These are phyloP conservation scores for Cheilosia vulpina DNA, from an alignment of 2,888 invertebrate species.

Conservation along the genomic window DNA sequence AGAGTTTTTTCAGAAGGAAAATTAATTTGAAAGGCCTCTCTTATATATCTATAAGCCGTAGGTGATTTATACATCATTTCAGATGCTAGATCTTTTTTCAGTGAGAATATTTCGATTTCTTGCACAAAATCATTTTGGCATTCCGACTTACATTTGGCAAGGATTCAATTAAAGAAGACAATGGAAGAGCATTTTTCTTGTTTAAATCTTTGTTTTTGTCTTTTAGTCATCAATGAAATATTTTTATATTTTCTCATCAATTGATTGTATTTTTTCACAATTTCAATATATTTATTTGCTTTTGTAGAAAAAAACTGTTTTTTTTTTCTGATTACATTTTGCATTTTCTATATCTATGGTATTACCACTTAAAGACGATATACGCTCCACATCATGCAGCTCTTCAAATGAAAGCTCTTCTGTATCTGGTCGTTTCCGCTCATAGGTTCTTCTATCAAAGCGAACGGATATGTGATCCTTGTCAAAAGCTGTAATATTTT, in stretches of 20 bases:
- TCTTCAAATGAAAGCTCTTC: constrained; percentile 2
- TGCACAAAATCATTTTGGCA: neutral
- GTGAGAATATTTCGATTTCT: neutral
- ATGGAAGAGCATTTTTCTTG: neutral
- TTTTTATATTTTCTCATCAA: too few species aligned
- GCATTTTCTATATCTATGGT: neutral
- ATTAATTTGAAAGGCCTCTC: too few species aligned
- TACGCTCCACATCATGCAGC: neutral
- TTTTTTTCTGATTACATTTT: neutral
- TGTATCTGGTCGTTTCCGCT: neutral
- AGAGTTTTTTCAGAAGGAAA: too few species aligned
- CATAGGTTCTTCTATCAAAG: too few species aligned
- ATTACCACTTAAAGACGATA: neutral
- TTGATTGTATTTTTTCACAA: too few species aligned
- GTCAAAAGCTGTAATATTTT: too few species aligned
- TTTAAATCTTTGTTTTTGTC: neutral
- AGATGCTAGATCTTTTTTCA: neutral
- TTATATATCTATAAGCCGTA: neutral
- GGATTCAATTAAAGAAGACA: neutral
- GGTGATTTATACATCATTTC: neutral
- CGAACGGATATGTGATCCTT: too few species aligned
- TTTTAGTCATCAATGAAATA: neutral
- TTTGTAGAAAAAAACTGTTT: too few species aligned
- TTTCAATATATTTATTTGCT: too few species aligned
- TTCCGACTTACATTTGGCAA: constrained; percentile 4